Conservation (phyloP, 2,888 invertebrate genomes). For the Stenchaetothrips biformis region DNA sequence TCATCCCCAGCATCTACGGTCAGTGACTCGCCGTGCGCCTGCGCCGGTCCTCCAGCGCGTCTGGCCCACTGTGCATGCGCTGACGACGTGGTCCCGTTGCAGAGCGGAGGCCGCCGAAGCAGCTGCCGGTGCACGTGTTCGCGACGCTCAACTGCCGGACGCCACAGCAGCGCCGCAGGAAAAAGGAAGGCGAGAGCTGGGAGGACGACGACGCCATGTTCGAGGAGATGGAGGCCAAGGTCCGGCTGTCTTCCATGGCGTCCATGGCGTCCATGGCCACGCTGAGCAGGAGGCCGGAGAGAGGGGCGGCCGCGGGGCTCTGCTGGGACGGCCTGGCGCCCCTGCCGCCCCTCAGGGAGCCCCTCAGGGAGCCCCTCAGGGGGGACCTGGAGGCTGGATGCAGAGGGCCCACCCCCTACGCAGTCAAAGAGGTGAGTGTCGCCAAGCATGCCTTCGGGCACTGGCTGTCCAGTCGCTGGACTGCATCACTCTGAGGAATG, state of each 20-base stretch:
- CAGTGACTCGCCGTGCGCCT: no score
- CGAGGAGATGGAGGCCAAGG: slow-evolving; percentile 48
- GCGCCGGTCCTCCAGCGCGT: no score
- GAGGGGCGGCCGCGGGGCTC: slow-evolving; percentile 44
- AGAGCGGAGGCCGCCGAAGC: slow-evolving; percentile 50
- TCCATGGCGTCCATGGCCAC: slow-evolving; percentile 70
- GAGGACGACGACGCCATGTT: slow-evolving; percentile 46
- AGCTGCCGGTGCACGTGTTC: slow-evolving; percentile 41
- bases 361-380: no score
- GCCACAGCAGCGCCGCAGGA: slow-evolving; percentile 47
- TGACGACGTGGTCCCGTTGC: slow-evolving; percentile 37
- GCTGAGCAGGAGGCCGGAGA: slow-evolving; percentile 64
- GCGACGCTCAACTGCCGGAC: slow-evolving; percentile 49
- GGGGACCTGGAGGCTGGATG: neutral
- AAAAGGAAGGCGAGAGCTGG: slow-evolving; percentile 49
- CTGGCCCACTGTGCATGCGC: no score
- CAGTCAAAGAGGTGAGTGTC: neutral
- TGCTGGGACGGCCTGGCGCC: no score
- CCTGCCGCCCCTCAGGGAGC: no score
- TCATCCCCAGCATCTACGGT: slow-evolving; percentile 86
- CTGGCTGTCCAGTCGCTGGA: no score
- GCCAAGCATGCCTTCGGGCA: neutral
- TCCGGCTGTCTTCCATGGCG: slow-evolving; percentile 40
- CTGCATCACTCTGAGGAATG: no score
- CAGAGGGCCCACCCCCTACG: neutral